Percentiles rank a stretch among this genome's conserved stretches.
Conservation (phyloP, 2,113 vertebrate species). For the Takifugu flavidus region DNA sequence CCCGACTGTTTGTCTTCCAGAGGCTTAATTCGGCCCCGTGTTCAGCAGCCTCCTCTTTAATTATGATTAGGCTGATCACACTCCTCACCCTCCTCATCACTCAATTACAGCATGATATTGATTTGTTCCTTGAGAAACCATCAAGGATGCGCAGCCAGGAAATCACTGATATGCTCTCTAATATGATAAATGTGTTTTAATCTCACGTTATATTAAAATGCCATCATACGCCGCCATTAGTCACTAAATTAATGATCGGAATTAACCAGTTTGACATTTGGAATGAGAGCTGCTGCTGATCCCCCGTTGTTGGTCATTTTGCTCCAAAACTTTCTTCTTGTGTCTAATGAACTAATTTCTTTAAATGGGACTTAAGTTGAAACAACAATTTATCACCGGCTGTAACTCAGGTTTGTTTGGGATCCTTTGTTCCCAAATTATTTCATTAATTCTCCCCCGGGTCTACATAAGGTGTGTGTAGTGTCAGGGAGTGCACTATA, state of each 20-base stretch:
- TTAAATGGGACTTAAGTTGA: slow-evolving; percentile 50
- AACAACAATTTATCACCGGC: slow-evolving; percentile 63
- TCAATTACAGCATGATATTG: slow-evolving; percentile 81
- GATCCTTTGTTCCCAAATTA: slow-evolving; percentile 36
- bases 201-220: slow-evolving; percentile 76
- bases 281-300: slow-evolving; percentile 55
- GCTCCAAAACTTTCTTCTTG: slow-evolving; percentile 57
- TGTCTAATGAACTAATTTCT: slow-evolving; percentile 60
- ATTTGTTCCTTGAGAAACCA: slow-evolving; percentile 78
- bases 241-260: slow-evolving; percentile 76
- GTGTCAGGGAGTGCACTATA: slow-evolving; percentile 17
- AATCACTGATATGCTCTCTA: slow-evolving; percentile 76
- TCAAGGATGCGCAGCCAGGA: slow-evolving; percentile 76
- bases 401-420: slow-evolving; percentile 41
- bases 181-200: slow-evolving; percentile 83
- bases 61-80: slow-evolving; percentile 80
- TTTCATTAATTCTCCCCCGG: slow-evolving; percentile 33
- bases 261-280: slow-evolving; percentile 72
- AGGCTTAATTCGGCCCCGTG: slow-evolving; percentile 49
- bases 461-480: slow-evolving; percentile 31
- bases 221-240: slow-evolving; percentile 72
- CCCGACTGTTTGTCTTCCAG: slow-evolving; percentile 43
- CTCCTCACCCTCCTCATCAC: slow-evolving; percentile 77
- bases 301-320: slow-evolving; percentile 63
- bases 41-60: slow-evolving; percentile 69